Evolutionary conservation across 2,888 invertebrate genomes (phyloP).

Genomic region (Torymus auratus): DNA sequence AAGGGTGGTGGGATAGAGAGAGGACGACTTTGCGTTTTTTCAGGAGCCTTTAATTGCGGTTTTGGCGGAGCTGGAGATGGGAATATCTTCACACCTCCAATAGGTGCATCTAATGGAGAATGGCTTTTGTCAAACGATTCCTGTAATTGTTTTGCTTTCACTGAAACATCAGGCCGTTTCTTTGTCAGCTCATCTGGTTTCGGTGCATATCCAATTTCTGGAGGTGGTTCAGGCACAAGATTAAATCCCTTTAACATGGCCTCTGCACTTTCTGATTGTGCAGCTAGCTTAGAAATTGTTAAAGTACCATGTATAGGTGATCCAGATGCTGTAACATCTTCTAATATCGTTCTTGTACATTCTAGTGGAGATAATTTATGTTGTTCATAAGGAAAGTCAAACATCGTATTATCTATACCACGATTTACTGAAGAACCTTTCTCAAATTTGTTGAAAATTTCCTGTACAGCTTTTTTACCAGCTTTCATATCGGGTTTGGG

Average conservation of each 20-base stretch:
- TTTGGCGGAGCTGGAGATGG: constrained; percentile 70
- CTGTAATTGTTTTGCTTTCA: constrained; percentile 80
- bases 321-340: constrained; percentile 71
- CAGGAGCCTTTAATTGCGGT: constrained; percentile 55
- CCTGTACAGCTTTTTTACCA: constrained; percentile 70
- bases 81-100: constrained; percentile 80
- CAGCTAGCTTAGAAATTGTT: constrained; percentile 69
- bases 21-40: constrained; percentile 61
- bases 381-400: constrained; percentile 74
- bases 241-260: constrained; percentile 77
- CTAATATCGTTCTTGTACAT: constrained; percentile 67
- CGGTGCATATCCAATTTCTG: constrained; percentile 83
- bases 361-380: constrained; percentile 69
- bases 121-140: constrained; percentile 79
- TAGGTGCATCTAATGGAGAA: constrained; percentile 78
- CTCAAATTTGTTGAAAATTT: constrained; percentile 72
- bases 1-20: constrained; percentile 71
- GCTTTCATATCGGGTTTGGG: constrained; percentile 63
- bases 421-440: constrained; percentile 65
- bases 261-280: constrained; percentile 72
- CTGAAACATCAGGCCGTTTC: constrained; percentile 79
- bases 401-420: constrained; percentile 72
- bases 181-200: constrained; percentile 75
- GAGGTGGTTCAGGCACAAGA: constrained; percentile 84
- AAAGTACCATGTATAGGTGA: constrained; percentile 71